Conservation (phyloP, 2,113 vertebrate genomes). For the Zosterops pallidus region DNA sequence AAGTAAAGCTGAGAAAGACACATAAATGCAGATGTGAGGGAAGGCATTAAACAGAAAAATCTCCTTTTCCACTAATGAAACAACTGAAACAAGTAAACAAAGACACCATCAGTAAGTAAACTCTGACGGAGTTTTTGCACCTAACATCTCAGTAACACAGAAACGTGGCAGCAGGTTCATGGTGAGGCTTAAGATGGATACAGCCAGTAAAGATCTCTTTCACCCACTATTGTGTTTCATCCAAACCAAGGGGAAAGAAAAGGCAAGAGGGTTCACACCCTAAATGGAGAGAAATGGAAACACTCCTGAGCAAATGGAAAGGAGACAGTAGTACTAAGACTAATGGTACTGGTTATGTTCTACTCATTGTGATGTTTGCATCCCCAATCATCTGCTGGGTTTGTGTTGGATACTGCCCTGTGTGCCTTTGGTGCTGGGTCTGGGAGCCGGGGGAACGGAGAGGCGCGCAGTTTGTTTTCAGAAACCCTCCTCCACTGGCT, state of each 20-base stretch:
- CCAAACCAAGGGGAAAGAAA: neutral
- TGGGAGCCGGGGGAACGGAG: too few relatives aligned
- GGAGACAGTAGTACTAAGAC: neutral
- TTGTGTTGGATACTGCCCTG: too few relatives aligned
- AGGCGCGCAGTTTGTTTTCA: too few relatives aligned
- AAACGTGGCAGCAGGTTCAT: neutral
- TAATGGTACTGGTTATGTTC: neutral
- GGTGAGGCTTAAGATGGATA: neutral
- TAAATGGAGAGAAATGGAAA: neutral
- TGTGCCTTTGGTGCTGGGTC: too few relatives aligned
- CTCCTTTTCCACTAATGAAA: neutral
- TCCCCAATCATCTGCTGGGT: too few relatives aligned
- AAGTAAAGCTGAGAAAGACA: neutral
- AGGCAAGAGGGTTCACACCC: neutral
- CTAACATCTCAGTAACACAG: neutral
- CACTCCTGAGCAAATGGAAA: neutral
- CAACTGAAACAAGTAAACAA: neutral
- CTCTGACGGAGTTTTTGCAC: neutral
- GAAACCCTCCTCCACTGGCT: too few relatives aligned
- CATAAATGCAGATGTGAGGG: neutral
- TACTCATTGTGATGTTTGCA: neutral
- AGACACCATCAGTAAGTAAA: neutral
- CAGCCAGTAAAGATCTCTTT: neutral
- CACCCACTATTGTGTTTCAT: neutral
- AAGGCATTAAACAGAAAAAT: neutral